A percentile compares a stretch with the other conserved stretches of the same genome.
Conservation (phyloP, 2,888 invertebrate species). For the Lymantria monacha region DNA sequence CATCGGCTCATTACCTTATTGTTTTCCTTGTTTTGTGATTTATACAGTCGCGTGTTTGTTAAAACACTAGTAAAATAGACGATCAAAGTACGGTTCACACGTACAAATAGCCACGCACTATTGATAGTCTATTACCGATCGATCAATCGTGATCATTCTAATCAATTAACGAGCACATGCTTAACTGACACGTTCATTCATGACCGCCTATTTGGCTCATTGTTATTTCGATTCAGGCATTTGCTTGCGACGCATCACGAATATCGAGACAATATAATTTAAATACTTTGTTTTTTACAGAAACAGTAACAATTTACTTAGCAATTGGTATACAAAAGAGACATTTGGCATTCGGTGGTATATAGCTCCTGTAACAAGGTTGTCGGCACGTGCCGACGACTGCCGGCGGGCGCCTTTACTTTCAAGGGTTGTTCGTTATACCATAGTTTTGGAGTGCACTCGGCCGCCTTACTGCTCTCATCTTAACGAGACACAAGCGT, state of each 20-base stretch:
- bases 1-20: conserved; percentile 77
- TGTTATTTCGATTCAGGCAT: conserved; percentile 39
- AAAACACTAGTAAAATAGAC: conserved; percentile 68
- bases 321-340: not conserved
- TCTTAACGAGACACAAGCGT: conserved; percentile 68
- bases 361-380: conserved; percentile 45
- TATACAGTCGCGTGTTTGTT: conserved; percentile 56
- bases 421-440: conserved; percentile 73
- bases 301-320: not conserved
- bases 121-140: conserved; percentile 66
- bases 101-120: conserved; percentile 52
- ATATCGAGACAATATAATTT: not conserved
- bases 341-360: conserved; percentile 23
- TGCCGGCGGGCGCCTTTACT: conserved; percentile 52
- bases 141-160: conserved; percentile 70
- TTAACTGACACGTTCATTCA: conserved; percentile 52
- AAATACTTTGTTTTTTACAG: not conserved
- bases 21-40: conserved; percentile 74
- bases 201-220: conserved; percentile 46
- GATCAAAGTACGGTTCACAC: conserved; percentile 53
- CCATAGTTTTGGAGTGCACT: conserved; percentile 71
- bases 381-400: conserved; percentile 58
- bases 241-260: not conserved
- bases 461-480: conserved; percentile 61
- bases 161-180: conserved; percentile 65